These are phyloP conservation scores for Adelosebastes latens DNA, from an alignment of 2,797 vertebrate genomes.

Conservation along the genomic window DNA sequence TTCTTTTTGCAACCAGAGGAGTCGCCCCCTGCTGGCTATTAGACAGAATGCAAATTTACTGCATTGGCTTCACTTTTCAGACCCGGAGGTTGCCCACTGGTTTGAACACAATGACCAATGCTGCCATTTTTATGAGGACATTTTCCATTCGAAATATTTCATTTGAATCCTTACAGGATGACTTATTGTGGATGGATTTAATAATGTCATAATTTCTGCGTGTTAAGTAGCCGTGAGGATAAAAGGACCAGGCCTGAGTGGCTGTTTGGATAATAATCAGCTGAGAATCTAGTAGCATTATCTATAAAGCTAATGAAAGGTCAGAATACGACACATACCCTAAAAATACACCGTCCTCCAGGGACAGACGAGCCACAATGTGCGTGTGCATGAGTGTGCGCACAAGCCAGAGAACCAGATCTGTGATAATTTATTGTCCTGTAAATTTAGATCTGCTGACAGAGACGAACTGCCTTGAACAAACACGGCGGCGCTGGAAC, in stretches of 20 bases:
- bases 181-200: not conserved
- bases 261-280: slow-evolving; percentile 58
- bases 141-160: not conserved
- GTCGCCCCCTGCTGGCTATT: not conserved
- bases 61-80: not conserved
- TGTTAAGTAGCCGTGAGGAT: slow-evolving; percentile 2
- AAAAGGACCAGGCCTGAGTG: slow-evolving; percentile 10
- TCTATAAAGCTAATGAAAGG: slow-evolving; percentile 71
- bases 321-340: slow-evolving; percentile 69
- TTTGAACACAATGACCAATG: not conserved
- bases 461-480: slow-evolving; percentile 67
- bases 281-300: slow-evolving; percentile 66
- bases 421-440: slow-evolving; percentile 80
- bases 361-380: slow-evolving; percentile 34
- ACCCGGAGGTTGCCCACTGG: not conserved
- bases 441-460: slow-evolving; percentile 81
- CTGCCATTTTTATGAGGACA: not conserved
- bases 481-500: slow-evolving; percentile 63
- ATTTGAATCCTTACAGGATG: not conserved
- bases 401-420: slow-evolving; percentile 54
- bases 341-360: slow-evolving; percentile 76
- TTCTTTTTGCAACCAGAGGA: not conserved
- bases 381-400: slow-evolving; percentile 15
- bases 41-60: not conserved
- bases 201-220: not conserved